A percentile compares a stretch with the other conserved stretches of the same genome.
Evolutionary conservation across 2,888 invertebrate genomes (phyloP).

Genomic region (Nephrotoma flavescens): DNA sequence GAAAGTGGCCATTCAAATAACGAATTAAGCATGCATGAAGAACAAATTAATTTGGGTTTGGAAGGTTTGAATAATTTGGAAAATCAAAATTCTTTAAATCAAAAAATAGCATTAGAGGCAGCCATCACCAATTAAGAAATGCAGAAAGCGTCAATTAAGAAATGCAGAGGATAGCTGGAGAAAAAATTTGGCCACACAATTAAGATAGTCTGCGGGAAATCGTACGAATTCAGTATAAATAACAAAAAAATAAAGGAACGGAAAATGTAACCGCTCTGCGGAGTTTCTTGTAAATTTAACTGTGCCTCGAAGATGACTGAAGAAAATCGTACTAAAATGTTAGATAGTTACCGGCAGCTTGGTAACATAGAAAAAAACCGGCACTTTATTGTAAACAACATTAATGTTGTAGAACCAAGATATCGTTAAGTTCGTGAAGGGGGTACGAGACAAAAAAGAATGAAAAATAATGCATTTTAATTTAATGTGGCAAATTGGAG

Average conservation of each 20-base stretch:
- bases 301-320: neutral
- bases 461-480: no score
- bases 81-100: neutral
- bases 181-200: neutral
- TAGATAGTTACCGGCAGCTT: no score
- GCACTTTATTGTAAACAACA: no score
- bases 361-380: no score
- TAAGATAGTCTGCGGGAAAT: neutral
- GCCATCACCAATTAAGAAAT: neutral
- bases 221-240: neutral
- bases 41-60: neutral
- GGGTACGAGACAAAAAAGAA: no score
- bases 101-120: neutral
- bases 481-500: no score
- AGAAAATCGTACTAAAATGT: neutral
- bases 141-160: neutral
- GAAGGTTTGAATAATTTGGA: no score
- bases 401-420: no score
- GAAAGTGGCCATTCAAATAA: neutral
- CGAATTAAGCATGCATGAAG: neutral
- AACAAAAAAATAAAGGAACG: no score
- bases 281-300: neutral
- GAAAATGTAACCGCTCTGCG: neutral
- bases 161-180: neutral
- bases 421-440: no score